Evolutionary conservation across 2,888 invertebrate genomes (phyloP).

Genomic region (Ariolimax columbianus): DNA sequence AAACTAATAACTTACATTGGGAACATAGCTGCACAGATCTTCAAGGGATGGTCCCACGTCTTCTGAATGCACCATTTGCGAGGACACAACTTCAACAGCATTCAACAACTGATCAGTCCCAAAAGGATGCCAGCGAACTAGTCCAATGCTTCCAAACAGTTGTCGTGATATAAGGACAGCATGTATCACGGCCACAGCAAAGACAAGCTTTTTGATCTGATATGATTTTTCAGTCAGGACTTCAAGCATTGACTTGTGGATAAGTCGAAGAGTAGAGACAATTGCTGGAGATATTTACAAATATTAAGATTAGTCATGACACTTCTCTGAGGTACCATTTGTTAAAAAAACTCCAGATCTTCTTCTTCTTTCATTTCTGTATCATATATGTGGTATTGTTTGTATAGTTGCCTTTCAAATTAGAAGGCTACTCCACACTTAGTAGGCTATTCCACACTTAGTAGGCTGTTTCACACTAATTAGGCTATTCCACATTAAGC

Average conservation of each 20-base stretch:
- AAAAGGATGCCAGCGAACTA: slow-evolving; percentile 74
- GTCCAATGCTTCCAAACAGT: slow-evolving; percentile 74
- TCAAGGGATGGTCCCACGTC: slow-evolving; percentile 62
- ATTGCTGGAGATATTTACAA: slow-evolving; percentile 64
- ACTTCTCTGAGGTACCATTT: too few species aligned
- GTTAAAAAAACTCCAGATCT: too few species aligned
- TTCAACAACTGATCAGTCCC: slow-evolving; percentile 62
- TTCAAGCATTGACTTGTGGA: slow-evolving; percentile 63
- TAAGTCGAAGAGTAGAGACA: slow-evolving; percentile 66
- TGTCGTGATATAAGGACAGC: slow-evolving; percentile 72
- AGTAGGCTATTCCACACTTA: too few species aligned
- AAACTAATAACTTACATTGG: slow-evolving; percentile 58
- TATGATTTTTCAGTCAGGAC: slow-evolving; percentile 60
- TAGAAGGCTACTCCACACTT: too few species aligned
- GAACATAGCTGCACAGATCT: slow-evolving; percentile 58
- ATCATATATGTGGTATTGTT: too few species aligned
- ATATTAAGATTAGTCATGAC: background rate
- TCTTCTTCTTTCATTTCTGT: too few species aligned
- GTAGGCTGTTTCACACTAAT: too few species aligned
- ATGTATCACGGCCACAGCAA: slow-evolving; percentile 71
- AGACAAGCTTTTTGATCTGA: slow-evolving; percentile 63
- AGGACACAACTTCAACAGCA: slow-evolving; percentile 60
- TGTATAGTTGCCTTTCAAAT: too few species aligned
- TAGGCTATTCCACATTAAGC: too few species aligned
- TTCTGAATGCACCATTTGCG: slow-evolving; percentile 53